Evolutionary conservation across 2,113 vertebrate genomes (phyloP).

Genomic region (Lasiurus cinereus): DNA sequence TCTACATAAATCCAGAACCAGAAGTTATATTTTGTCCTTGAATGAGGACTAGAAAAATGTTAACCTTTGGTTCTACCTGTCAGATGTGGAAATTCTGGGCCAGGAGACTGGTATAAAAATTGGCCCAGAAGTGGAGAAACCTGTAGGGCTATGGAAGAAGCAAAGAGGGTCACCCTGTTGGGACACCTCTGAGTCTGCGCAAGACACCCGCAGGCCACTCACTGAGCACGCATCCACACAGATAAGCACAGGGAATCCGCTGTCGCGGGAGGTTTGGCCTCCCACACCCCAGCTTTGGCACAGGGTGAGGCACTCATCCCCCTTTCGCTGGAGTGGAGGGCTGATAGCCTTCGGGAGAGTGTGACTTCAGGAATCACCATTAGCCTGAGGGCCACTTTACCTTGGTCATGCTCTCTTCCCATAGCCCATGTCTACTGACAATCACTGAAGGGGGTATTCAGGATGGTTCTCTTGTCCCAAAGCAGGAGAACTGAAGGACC

Average conservation of each 20-base stretch:
- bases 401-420: rapidly evolving
- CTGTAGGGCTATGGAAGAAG: not conserved
- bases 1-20: no score
- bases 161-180: not conserved
- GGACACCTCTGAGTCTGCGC: not conserved
- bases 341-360: no score
- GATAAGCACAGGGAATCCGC: not conserved
- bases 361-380: not conserved
- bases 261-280: not conserved
- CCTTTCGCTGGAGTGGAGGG: rapidly evolving
- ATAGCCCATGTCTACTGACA: rapidly evolving
- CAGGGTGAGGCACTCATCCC: rapidly evolving
- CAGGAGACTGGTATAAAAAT: not conserved
- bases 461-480: not conserved
- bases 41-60: not conserved
- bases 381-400: not conserved
- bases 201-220: not conserved
- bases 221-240: not conserved
- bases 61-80: not conserved
- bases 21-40: not conserved
- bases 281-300: not conserved
- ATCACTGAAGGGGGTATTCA: not conserved
- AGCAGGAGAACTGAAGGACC: not conserved
- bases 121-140: not conserved
- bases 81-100: not conserved